phyloP scores from a whole-genome alignment of 1,140 invertebrate species.

The Melipona quadrifasciata region DNA sequence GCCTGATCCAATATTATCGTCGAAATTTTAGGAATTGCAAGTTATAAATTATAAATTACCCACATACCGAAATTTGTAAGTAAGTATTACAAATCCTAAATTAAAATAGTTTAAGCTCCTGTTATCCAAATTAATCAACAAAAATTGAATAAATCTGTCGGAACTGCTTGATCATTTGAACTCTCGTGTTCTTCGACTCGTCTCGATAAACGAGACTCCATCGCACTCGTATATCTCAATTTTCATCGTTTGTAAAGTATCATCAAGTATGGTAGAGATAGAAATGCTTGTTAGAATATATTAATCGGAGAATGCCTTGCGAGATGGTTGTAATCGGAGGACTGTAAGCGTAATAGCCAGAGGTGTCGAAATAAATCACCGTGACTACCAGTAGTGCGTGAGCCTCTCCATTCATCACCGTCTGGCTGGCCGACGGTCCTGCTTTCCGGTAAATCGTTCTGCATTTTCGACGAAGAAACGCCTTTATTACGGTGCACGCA shows the following conservation, averaged over 20 bases:
- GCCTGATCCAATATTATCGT: no score
- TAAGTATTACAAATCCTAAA: no score
- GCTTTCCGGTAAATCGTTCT: constrained; percentile 60
- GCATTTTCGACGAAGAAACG: constrained; percentile 63
- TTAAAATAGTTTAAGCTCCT: background rate
- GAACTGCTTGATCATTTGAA: no score
- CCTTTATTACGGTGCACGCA: constrained; percentile 65
- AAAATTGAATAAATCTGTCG: background rate
- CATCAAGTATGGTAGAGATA: background rate
- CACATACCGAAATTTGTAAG: no score
- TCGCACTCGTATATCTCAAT: background rate
- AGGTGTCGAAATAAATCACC: constrained; percentile 47
- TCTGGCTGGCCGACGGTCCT: constrained; percentile 19
- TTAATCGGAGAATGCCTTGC: constrained; percentile 29
- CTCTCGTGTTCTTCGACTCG: background rate
- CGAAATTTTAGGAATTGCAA: no score
- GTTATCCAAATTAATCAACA: background rate
- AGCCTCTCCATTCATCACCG: constrained; percentile 54
- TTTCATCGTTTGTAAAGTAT: background rate
- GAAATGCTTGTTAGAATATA: background rate
- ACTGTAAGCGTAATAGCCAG: constrained; percentile 37
- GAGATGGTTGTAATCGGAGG: constrained; percentile 40
- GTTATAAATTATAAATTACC: no score
- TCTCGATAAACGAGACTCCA: background rate
- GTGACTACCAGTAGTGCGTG: constrained; percentile 52